A percentile compares a stretch with the other conserved stretches of the same genome.
Evolutionary conservation across 92 coral and sea anemone genomes (phyloP).

Genomic region (Actinostola sp.): DNA sequence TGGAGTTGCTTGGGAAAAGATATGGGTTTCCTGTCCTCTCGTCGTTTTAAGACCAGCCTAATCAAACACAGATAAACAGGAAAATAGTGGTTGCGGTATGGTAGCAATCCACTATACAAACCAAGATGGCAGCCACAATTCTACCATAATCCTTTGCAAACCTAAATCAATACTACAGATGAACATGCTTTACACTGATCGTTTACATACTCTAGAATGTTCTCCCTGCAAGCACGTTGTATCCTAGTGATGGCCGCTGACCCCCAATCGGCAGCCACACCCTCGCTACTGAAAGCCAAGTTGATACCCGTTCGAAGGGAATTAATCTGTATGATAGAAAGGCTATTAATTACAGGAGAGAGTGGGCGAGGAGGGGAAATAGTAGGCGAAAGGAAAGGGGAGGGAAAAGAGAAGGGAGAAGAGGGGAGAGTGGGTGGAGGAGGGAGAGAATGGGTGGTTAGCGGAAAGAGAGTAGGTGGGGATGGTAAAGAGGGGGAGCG

Average conservation of each 20-base stretch:
- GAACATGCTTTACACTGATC: no score
- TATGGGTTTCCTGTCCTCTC: slow-evolving; percentile 76
- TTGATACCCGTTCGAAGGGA: slow-evolving; percentile 81
- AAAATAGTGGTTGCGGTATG: neutral
- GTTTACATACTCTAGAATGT: slow-evolving; percentile 69
- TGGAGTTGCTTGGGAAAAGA: slow-evolving; percentile 72
- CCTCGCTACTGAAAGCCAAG: slow-evolving; percentile 78
- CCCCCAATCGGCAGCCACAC: slow-evolving; percentile 88
- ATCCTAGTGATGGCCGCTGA: slow-evolving; percentile 77
- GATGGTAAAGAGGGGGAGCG: neutral
- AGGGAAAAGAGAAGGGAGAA: no score
- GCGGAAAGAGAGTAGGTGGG: neutral
- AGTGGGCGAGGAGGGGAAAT: neutral
- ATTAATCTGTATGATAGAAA: slow-evolving; percentile 66
- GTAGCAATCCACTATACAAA: no score
- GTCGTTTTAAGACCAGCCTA: slow-evolving; percentile 69
- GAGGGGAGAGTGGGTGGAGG: no score
- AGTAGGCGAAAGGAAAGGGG: no score
- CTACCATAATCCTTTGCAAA: no score
- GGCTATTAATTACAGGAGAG: no score
- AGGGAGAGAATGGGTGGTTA: no score
- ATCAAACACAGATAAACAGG: neutral
- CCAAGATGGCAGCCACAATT: no score
- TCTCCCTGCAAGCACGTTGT: slow-evolving; percentile 69
- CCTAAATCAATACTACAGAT: no score